These are phyloP conservation scores for Battus philenor DNA, from an alignment of 1,140 invertebrate species.

Conservation along the genomic window DNA sequence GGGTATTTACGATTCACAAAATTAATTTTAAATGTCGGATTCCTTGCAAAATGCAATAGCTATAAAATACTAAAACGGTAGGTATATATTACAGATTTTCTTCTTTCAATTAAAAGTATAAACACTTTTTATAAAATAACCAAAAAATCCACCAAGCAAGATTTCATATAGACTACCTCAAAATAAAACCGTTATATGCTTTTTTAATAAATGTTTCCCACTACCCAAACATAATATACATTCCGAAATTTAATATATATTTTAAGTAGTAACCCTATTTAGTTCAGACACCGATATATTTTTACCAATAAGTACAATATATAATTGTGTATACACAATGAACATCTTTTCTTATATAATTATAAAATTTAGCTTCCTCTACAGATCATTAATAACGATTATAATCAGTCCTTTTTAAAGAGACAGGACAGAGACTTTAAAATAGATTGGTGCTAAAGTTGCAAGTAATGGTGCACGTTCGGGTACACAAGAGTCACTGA, in stretches of 20 bases:
- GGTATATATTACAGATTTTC: too few relatives aligned
- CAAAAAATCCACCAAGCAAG: too few relatives aligned
- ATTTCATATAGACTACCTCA: too few relatives aligned
- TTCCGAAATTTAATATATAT: constrained; percentile 16
- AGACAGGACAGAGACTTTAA: constrained; percentile 16
- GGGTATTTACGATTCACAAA: constrained; percentile 1
- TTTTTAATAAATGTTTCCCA: neutral
- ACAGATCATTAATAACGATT: constrained; percentile 39
- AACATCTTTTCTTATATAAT: constrained; percentile 50
- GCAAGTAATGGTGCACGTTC: constrained; percentile 4
- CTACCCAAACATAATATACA: constrained; percentile 6
- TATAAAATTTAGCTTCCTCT: constrained; percentile 59
- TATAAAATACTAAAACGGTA: too few relatives aligned
- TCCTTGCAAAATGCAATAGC: too few relatives aligned
- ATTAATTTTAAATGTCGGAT: too few relatives aligned
- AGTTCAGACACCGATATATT: constrained; percentile 63
- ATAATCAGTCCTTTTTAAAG: constrained; percentile 69
- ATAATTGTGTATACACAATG: constrained; percentile 65
- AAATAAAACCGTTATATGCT: too few relatives aligned
- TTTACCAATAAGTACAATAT: constrained; percentile 31
- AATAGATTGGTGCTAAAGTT: too few relatives aligned
- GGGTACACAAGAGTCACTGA: neutral
- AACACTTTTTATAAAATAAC: too few relatives aligned
- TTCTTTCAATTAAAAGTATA: too few relatives aligned
- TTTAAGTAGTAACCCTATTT: constrained; percentile 38